phyloP scores from a whole-genome alignment of 2,113 vertebrate species.

The Nibea albiflora region DNA sequence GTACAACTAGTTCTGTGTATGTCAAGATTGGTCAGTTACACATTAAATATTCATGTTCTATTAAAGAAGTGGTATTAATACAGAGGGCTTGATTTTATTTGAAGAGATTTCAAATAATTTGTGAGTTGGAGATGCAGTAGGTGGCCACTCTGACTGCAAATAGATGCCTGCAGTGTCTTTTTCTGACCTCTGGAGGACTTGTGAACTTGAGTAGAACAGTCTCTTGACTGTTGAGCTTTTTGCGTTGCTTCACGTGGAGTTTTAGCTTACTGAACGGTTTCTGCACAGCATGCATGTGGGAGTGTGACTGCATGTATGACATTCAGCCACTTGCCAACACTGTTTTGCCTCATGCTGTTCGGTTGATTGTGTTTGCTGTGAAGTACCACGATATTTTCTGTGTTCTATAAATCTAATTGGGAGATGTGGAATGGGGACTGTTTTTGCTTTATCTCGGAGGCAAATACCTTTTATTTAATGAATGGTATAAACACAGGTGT shows the following conservation, averaged over 20 bases:
- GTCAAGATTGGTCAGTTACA: slow-evolving; percentile 17
- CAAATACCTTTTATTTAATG: neutral
- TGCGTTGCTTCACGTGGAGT: slow-evolving; percentile 14
- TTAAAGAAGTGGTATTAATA: neutral
- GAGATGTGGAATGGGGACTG: neutral
- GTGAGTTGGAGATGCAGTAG: slow-evolving; percentile 16
- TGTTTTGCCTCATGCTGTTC: slow-evolving; percentile 31
- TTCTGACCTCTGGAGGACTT: slow-evolving; percentile 21
- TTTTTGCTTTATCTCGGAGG: slow-evolving; percentile 2
- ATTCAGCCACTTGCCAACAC: slow-evolving; percentile 64
- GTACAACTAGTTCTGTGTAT: slow-evolving; percentile 4
- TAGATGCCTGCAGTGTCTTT: neutral
- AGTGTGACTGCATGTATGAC: slow-evolving; percentile 72
- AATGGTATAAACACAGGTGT: neutral
- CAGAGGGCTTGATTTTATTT: neutral
- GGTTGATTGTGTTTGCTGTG: slow-evolving; percentile 17
- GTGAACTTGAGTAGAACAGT: slow-evolving; percentile 1
- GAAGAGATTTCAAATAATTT: slow-evolving; percentile 3
- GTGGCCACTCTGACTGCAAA: slow-evolving; percentile 1
- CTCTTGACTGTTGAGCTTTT: slow-evolving; percentile 18
- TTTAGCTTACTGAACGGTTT: slow-evolving; percentile 37
- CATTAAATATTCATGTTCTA: neutral
- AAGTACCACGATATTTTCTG: neutral
- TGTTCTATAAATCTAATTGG: neutral
- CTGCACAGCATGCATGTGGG: slow-evolving; percentile 49